These are phyloP conservation scores for Coenonympha glycerion DNA, from an alignment of 2,888 invertebrate genomes.

Conservation along the genomic window DNA sequence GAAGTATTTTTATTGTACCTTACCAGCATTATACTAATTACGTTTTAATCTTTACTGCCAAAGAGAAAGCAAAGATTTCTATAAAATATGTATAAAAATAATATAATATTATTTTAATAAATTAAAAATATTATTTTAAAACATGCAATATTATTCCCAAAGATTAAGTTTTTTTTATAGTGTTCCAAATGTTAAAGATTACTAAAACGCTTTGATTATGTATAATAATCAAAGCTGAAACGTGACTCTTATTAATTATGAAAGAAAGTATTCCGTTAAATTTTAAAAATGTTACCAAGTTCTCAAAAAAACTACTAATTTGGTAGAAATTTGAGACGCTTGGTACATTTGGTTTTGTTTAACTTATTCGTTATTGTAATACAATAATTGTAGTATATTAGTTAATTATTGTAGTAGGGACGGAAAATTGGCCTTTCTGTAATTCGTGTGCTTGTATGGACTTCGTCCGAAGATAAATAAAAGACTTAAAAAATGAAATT, in stretches of 20 bases:
- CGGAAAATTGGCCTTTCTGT: slow-evolving; percentile 62
- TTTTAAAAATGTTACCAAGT: neutral
- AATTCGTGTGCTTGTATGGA: slow-evolving; percentile 66
- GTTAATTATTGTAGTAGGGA: slow-evolving; percentile 30
- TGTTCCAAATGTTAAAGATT: slow-evolving; percentile 2
- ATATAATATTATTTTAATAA: neutral
- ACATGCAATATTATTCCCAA: slow-evolving; percentile 46
- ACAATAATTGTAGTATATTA: slow-evolving; percentile 26
- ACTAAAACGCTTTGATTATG: too few species aligned
- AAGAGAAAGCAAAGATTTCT: slow-evolving; percentile 45
- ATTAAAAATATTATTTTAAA: slow-evolving; percentile 26
- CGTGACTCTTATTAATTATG: too few species aligned
- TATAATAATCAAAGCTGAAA: too few species aligned
- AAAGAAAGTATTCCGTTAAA: neutral
- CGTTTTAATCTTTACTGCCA: slow-evolving; percentile 41
- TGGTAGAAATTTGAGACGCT: neutral
- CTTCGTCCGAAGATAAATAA: slow-evolving; percentile 62
- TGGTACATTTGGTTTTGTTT: slow-evolving; percentile 26
- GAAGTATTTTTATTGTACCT: too few species aligned
- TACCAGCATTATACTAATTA: neutral
- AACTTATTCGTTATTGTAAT: slow-evolving; percentile 33
- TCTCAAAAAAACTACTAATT: neutral
- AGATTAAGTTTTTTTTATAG: slow-evolving; percentile 37
- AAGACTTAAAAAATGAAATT: slow-evolving; percentile 69
- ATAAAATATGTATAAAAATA: slow-evolving; percentile 6